These are phyloP conservation scores for Leptonema lineaticorne DNA, from an alignment of 1,140 invertebrate species.

Conservation along the genomic window DNA sequence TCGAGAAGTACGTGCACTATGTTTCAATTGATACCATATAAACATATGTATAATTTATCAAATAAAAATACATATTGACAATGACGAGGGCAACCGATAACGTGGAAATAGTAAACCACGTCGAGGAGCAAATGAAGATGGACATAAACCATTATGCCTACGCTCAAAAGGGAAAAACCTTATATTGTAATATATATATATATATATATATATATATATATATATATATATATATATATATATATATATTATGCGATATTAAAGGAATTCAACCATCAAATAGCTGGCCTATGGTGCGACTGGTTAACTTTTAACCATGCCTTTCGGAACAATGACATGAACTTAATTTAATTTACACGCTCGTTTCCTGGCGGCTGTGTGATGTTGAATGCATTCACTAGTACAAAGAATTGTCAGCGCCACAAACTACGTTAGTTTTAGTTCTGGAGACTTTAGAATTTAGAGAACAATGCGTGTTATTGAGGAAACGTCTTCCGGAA, in stretches of 20 bases:
- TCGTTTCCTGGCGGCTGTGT: too few species aligned
- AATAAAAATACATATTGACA: neutral
- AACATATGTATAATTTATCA: neutral
- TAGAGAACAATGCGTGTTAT: constrained; percentile 5
- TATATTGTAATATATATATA: neutral
- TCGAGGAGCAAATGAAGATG: constrained; percentile 4
- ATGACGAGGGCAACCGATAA: constrained; percentile 8
- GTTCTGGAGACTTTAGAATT: too few species aligned
- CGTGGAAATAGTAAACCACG: neutral
- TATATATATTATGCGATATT: too few species aligned
- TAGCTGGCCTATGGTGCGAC: too few species aligned
- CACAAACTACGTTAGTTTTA: too few species aligned
- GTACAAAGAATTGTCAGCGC: too few species aligned
- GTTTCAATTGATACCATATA: neutral
- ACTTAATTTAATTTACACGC: too few species aligned
- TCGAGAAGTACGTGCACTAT: neutral
- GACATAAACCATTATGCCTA: constrained; percentile 1
- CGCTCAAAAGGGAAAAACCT: neutral
- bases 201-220: neutral
- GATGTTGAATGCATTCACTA: too few species aligned
- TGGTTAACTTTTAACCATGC: too few species aligned
- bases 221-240: neutral
- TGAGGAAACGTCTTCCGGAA: neutral
- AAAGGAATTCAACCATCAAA: too few species aligned
- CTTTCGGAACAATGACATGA: too few species aligned